Percentiles rank a stretch among this genome's conserved stretches.
Conservation (phyloP, 2,888 invertebrate species). For the Lasioglossum vierecki region DNA sequence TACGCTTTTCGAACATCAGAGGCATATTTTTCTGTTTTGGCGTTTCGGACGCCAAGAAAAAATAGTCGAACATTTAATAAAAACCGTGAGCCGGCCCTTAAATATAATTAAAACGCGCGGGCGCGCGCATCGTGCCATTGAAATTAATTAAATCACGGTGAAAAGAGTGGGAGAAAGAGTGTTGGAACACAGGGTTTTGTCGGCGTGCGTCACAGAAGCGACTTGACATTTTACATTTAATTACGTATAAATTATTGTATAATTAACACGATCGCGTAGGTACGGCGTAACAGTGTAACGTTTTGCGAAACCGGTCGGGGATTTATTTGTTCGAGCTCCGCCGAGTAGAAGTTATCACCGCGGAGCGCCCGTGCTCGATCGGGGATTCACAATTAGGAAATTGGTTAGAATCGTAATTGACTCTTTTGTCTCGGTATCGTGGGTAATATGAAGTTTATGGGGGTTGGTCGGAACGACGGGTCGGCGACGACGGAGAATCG, state of each 20-base stretch:
- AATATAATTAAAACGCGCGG: not conserved
- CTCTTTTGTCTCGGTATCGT: not conserved
- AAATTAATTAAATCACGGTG: not conserved
- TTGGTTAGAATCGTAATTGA: not conserved
- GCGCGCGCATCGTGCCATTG: not conserved
- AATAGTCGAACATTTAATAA: too few relatives aligned
- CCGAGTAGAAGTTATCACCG: not conserved
- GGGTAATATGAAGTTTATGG: conserved; percentile 6
- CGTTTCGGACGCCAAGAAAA: not conserved
- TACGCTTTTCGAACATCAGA: not conserved
- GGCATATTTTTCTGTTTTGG: not conserved
- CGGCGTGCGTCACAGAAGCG: not conserved
- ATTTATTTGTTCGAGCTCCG: not conserved
- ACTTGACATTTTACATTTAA: conserved; percentile 1
- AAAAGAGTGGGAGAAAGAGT: not conserved
- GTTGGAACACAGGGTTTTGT: not conserved
- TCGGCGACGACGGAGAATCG: not conserved
- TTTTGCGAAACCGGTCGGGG: not conserved
- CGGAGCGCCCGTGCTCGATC: not conserved
- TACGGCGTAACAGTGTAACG: not conserved
- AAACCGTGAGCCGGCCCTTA: not conserved
- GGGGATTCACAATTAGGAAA: not conserved
- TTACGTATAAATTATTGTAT: not conserved
- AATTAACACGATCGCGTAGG: not conserved
- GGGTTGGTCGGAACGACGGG: not conserved